Base-by-base conservation (phyloP, 2,113 vertebrate species). In the Rhinoderma darwinii region DNA sequence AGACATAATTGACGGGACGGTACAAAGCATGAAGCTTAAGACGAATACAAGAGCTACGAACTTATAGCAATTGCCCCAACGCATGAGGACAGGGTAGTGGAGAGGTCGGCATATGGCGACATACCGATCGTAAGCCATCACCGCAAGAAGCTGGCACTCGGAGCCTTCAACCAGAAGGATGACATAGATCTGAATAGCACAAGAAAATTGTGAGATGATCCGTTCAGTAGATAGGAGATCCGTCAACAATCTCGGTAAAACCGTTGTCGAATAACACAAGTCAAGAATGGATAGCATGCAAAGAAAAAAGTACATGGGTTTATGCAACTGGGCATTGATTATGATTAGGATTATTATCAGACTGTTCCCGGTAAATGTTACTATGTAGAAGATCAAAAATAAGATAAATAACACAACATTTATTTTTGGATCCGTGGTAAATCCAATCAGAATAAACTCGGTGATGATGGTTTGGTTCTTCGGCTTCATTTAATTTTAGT, bases 291-390 rank as follows among this genome's bases (percentile, higher is more conserved):
- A 72, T 20, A 72, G 5, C 12, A 72, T 11, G 15, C 68, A 72
- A 25, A 72, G 68, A 8, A 72, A 72, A 11, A 72, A 72, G 35
- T 72, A 72, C 75, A 77, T 77, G 27, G 75, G 75, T 30, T 51
- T 77, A 4, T 77, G 75, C 3, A 77, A 35, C 15, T 30, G 8
- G 47, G 44, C 25, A 11, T 51, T 77, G 6, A 30, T 51, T 2
- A 77, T 20, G 27, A 54, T 30, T 14, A 32, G 10, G 8, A 10
- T 22, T 15, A 77, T 72, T 37, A 72, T 51, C 5, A 77, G 75
- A 20, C 17, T 1, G 20, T 77, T 77, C 22, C 75, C 75, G 5
- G 10, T 12, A 77, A 30, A 11, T 5, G 75, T 77, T 17, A 77
- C 30, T 27, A 77, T 47, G 47, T 77, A 77, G 44, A 54, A 22